A percentile compares a stretch with the other conserved stretches of the same genome.
These are phyloP conservation scores for Neocloeon triangulifer DNA, from an alignment of 1,140 invertebrate genomes.

Conservation along the genomic window DNA sequence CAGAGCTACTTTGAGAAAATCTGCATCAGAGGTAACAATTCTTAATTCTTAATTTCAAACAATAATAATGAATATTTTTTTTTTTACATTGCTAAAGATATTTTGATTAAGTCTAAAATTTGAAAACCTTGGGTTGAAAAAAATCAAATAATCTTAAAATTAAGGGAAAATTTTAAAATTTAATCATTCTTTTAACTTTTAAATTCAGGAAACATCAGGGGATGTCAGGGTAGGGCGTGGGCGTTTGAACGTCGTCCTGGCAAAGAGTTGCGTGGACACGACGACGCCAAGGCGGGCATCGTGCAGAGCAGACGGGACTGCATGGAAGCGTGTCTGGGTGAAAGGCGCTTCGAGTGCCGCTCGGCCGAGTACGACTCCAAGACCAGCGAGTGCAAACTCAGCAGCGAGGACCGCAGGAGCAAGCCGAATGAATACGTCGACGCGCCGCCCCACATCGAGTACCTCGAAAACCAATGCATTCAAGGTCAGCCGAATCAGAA, in stretches of 20 bases:
- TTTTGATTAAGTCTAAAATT: neutral
- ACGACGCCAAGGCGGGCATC: conserved; percentile 16
- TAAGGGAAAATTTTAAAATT: too few relatives aligned
- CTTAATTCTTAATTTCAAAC: too few relatives aligned
- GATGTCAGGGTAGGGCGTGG: conserved; percentile 21
- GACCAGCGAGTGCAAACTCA: conserved; percentile 20
- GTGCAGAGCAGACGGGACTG: conserved; percentile 22
- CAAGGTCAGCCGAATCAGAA: conserved; percentile 14
- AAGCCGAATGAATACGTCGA: conserved; percentile 17
- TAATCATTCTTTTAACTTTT: neutral
- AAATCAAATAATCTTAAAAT: too few relatives aligned
- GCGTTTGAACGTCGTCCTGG: conserved; percentile 24
- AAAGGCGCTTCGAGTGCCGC: conserved; percentile 18
- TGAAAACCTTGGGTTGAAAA: too few relatives aligned
- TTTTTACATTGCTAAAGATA: neutral
- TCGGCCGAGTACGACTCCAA: conserved; percentile 24
- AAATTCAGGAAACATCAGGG: conserved; percentile 8
- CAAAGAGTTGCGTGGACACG: conserved; percentile 18
- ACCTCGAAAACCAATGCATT: conserved; percentile 26
- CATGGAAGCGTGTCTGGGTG: conserved; percentile 20
- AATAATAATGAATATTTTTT: too few relatives aligned
- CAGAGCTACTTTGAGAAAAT: conserved; percentile 26
- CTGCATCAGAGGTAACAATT: conserved; percentile 19
- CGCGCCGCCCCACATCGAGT: conserved; percentile 19
- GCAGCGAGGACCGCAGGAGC: conserved; percentile 18